Evolutionary conservation across 2,113 vertebrate species (phyloP).

Genomic region (Urocolius indicus): DNA sequence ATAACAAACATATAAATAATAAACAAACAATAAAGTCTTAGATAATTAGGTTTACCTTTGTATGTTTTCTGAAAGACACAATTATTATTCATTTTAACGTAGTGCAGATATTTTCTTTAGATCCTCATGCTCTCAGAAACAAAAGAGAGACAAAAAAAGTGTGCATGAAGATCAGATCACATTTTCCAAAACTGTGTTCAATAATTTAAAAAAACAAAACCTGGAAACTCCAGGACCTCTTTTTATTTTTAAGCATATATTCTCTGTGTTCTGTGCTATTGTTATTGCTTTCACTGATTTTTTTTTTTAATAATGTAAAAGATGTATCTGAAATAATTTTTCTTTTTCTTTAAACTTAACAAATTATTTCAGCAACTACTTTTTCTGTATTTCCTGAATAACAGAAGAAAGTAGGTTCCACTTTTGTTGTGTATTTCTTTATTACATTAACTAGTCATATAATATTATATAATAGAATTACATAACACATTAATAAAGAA

Average conservation of each 20-base stretch:
- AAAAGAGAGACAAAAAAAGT: background rate
- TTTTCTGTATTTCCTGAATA: background rate
- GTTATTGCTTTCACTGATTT: background rate
- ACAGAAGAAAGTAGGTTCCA: background rate
- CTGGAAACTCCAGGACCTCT: background rate
- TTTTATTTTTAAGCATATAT: background rate
- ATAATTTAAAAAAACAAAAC: background rate
- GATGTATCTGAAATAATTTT: background rate
- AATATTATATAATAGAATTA: background rate
- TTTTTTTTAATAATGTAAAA: background rate
- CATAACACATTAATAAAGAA: background rate
- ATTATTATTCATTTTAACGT: background rate
- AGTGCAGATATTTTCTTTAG: background rate
- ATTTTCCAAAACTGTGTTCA: background rate
- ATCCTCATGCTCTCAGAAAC: background rate
- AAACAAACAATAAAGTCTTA: no score
- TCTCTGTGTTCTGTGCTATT: background rate
- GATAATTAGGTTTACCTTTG: background rate
- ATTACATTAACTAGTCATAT: background rate
- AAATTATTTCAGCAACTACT: background rate
- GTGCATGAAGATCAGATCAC: background rate
- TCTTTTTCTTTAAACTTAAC: background rate
- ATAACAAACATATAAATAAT: no score
- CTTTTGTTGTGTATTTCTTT: background rate
- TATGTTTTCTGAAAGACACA: background rate